Evolutionary conservation across 2,113 vertebrate genomes (phyloP).

Genomic region (Oreochromis niloticus): DNA sequence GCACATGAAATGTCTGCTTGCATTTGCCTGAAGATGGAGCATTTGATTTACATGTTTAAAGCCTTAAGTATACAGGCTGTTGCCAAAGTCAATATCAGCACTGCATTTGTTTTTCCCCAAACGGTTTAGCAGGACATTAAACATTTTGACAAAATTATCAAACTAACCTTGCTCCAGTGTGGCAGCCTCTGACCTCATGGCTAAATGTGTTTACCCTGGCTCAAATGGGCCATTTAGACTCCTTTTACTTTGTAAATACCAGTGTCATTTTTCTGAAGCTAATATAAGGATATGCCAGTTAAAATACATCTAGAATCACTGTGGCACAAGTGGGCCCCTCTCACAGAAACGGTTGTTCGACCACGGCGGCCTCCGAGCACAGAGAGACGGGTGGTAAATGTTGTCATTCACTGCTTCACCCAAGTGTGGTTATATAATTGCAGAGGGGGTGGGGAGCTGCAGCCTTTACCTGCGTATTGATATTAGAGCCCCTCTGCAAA

Average conservation of each 20-base stretch:
- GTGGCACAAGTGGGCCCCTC: conserved; percentile 14
- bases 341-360: conserved; percentile 29
- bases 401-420: conserved; percentile 57
- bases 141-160: conserved; percentile 97
- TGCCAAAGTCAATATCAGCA: conserved; percentile 91
- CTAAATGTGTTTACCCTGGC: conserved; percentile 95
- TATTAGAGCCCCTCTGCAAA: conserved; percentile 63
- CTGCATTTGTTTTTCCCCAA: conserved; percentile 84
- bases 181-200: conserved; percentile 92
- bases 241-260: conserved; percentile 70
- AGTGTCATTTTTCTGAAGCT: conserved; percentile 72
- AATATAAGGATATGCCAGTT: conserved; percentile 73
- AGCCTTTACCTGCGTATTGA: conserved; percentile 55
- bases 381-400: conserved; percentile 59
- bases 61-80: conserved; percentile 65
- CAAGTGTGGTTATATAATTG: conserved; percentile 60
- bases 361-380: conserved; percentile 17
- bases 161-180: conserved; percentile 85
- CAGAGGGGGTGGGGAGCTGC: conserved; percentile 2
- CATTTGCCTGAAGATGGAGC: conserved; percentile 75
- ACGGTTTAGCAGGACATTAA: conserved; percentile 87
- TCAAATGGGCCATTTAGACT: conserved; percentile 73
- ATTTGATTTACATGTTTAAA: conserved; percentile 81
- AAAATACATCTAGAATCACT: conserved; percentile 58
- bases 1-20: conserved; percentile 74